Conservation (phyloP, 1,140 invertebrate genomes). For the Bombus balteatus region DNA sequence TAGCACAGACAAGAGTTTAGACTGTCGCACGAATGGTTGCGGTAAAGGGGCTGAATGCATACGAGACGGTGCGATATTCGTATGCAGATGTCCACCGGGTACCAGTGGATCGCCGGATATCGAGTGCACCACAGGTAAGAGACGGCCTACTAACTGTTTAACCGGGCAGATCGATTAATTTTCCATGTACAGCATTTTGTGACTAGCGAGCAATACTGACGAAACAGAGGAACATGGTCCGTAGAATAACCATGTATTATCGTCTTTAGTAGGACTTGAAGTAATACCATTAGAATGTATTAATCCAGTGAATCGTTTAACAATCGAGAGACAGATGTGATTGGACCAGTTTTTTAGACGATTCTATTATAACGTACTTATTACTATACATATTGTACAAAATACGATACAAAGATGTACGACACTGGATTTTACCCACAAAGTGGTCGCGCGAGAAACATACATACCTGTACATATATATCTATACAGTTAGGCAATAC, state of each 20-base stretch:
- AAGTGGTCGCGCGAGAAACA: slow-evolving; percentile 14
- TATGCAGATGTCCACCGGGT: slow-evolving; percentile 91
- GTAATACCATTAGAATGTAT: slow-evolving; percentile 72
- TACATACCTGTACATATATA: slow-evolving; percentile 69
- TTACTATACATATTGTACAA: slow-evolving; percentile 60
- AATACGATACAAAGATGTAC: slow-evolving; percentile 19
- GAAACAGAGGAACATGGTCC: slow-evolving; percentile 70
- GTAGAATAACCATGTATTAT: slow-evolving; percentile 79
- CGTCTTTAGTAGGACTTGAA: slow-evolving; percentile 73
- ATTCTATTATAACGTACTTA: slow-evolving; percentile 55
- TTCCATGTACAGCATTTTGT: slow-evolving; percentile 79
- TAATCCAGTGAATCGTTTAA: slow-evolving; percentile 79
- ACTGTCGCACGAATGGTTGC: slow-evolving; percentile 92
- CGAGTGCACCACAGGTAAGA: slow-evolving; percentile 91
- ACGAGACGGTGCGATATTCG: slow-evolving; percentile 89
- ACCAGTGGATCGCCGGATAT: slow-evolving; percentile 89
- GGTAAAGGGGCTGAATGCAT: slow-evolving; percentile 92
- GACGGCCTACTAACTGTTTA: slow-evolving; percentile 72
- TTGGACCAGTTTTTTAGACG: slow-evolving; percentile 73
- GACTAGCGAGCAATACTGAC: slow-evolving; percentile 78
- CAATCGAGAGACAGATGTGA: slow-evolving; percentile 83
- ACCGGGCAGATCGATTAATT: slow-evolving; percentile 75
- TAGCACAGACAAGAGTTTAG: slow-evolving; percentile 85
- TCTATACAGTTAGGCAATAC: slow-evolving; percentile 70
- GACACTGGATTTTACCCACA: slow-evolving; percentile 53